Percentiles rank a stretch among this genome's conserved stretches.
These are phyloP conservation scores for Metalampra italica DNA, from an alignment of 2,888 invertebrate species.

Conservation along the genomic window DNA sequence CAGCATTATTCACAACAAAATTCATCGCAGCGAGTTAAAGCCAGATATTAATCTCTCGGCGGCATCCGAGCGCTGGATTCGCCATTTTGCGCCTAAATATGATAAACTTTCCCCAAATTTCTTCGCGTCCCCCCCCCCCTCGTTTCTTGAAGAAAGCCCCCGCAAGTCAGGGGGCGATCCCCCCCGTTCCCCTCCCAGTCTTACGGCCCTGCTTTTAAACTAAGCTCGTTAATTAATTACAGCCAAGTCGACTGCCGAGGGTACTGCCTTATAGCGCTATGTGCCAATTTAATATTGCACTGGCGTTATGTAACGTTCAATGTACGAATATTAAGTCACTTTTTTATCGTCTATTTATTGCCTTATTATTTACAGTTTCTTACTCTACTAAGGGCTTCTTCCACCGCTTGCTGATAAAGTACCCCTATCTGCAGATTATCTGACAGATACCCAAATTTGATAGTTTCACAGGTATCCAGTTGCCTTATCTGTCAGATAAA, in stretches of 20 bases:
- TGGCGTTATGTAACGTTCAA: conserved; percentile 15
- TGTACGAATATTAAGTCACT: not conserved
- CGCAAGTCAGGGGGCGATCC: conserved; percentile 34
- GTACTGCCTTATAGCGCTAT: conserved; percentile 70
- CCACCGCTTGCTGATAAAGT: too few species aligned
- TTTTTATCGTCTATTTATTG: too few species aligned
- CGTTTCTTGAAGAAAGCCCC: conserved; percentile 49
- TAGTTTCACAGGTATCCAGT: too few species aligned
- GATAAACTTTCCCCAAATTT: conserved; percentile 79
- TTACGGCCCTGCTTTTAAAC: conserved; percentile 79
- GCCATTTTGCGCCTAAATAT: conserved; percentile 79
- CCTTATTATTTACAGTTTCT: too few species aligned
- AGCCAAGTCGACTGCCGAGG: conserved; percentile 72
- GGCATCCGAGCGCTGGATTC: conserved; percentile 75
- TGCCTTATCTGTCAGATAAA: too few species aligned
- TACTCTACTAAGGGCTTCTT: too few species aligned
- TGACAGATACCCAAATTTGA: too few species aligned
- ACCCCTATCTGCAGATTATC: too few species aligned
- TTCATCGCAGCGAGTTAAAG: conserved; percentile 73
- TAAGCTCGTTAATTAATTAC: conserved; percentile 80
- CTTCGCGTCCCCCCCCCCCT: conserved; percentile 63
- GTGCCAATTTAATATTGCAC: conserved; percentile 72
- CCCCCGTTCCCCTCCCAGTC: conserved; percentile 58
- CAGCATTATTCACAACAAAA: conserved; percentile 69
- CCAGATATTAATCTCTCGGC: conserved; percentile 76